phyloP scores from a whole-genome alignment of 1,140 invertebrate species.

The Drosophila paulistorum region DNA sequence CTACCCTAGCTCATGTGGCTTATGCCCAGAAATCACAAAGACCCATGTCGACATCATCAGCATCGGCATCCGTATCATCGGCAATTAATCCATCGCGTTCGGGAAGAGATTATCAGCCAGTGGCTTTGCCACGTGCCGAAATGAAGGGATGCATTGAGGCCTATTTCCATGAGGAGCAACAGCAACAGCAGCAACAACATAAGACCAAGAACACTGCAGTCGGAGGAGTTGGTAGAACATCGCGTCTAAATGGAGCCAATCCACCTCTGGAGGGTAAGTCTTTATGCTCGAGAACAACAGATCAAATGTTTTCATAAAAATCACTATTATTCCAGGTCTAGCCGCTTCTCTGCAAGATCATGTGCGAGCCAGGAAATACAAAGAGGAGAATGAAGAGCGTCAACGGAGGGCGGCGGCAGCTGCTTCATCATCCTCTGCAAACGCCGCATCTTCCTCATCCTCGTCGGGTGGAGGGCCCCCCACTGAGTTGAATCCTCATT shows the following conservation, averaged over 20 bases:
- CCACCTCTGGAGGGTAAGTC: conserved; percentile 79
- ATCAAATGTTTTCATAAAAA: background rate
- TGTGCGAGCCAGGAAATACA: conserved; percentile 88
- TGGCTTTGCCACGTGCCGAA: conserved; percentile 88
- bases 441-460: conserved; percentile 20
- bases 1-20: conserved; percentile 85
- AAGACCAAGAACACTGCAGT: conserved; percentile 38
- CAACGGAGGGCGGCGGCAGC: conserved; percentile 67
- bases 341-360: conserved; percentile 92
- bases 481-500: conserved; percentile 45
- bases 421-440: conserved; percentile 19
- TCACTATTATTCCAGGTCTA: conserved; percentile 84
- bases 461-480: conserved; percentile 1
- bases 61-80: background rate
- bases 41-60: conserved; percentile 26
- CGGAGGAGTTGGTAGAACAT: conserved; percentile 42
- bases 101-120: conserved; percentile 80
- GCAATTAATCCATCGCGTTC: conserved; percentile 35
- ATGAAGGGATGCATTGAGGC: conserved; percentile 90
- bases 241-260: conserved; percentile 76
- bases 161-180: conserved; percentile 86
- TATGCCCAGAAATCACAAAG: conserved; percentile 71
- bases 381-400: conserved; percentile 84
- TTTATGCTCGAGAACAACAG: background rate
- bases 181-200: conserved; percentile 73